Percentiles rank a stretch among this genome's conserved stretches.
phyloP scores from a whole-genome alignment of 2,797 vertebrate genomes.

The Dromococcyx pavoninus region DNA sequence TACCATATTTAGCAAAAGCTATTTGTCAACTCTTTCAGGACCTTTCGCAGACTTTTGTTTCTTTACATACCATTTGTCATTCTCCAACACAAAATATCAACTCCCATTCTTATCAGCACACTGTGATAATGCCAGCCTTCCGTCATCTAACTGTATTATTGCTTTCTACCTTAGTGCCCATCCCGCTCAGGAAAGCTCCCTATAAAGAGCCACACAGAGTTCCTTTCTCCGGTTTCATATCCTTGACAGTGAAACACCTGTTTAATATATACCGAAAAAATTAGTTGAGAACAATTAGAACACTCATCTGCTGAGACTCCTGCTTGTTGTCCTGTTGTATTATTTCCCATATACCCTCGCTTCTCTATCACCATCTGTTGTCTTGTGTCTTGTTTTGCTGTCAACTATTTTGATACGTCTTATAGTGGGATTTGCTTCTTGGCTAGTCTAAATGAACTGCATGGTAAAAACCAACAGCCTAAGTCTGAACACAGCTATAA shows the following conservation, averaged over 20 bases:
- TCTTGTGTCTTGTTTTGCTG: neutral
- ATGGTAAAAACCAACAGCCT: neutral
- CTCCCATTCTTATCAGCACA: neutral
- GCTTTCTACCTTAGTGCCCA: neutral
- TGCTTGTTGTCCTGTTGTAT: neutral
- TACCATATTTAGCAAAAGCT: neutral
- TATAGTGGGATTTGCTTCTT: neutral
- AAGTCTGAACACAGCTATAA: neutral
- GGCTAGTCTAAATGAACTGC: neutral
- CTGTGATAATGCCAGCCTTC: neutral
- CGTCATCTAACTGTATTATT: neutral
- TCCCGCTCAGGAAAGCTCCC: neutral
- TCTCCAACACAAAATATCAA: neutral
- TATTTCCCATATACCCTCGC: neutral
- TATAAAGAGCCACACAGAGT: neutral
- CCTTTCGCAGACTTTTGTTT: neutral
- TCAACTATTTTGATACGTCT: neutral
- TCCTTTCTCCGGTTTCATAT: neutral
- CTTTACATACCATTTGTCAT: conserved; percentile 10
- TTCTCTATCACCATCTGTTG: neutral
- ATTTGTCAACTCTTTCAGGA: neutral
- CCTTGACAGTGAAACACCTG: neutral
- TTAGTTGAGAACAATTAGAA: neutral
- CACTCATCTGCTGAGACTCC: neutral
- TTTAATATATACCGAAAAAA: neutral